Evolutionary conservation across 2,888 invertebrate species (phyloP).

Genomic region (Philopedon plagiatum): DNA sequence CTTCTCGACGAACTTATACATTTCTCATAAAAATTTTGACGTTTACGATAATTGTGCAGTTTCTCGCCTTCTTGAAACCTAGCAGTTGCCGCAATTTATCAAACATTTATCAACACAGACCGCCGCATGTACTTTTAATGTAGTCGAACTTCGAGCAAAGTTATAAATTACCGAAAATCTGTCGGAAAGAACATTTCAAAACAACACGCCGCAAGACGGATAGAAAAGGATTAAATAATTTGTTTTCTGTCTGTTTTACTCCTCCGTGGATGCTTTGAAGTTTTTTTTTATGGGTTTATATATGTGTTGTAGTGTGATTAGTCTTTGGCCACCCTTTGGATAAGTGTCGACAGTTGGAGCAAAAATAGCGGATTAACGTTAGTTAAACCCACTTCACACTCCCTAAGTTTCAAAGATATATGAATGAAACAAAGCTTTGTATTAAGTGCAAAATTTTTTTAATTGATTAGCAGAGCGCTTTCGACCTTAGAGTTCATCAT

Average conservation of each 20-base stretch:
- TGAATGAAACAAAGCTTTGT: too few species aligned
- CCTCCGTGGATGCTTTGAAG: slow-evolving; percentile 13
- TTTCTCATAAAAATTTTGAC: slow-evolving; percentile 30
- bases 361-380: not conserved
- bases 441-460: too few species aligned
- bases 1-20: not conserved
- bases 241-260: slow-evolving; percentile 46
- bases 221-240: slow-evolving; percentile 56
- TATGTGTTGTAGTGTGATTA: slow-evolving; percentile 25
- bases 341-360: not conserved
- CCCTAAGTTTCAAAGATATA: too few species aligned
- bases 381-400: too few species aligned
- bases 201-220: slow-evolving; percentile 51
- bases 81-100: slow-evolving; percentile 45
- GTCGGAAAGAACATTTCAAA: slow-evolving; percentile 57
- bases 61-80: slow-evolving; percentile 39
- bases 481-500: too few species aligned
- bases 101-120: slow-evolving; percentile 15
- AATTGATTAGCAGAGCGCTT: too few species aligned
- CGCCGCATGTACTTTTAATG: slow-evolving; percentile 21
- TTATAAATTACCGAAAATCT: slow-evolving; percentile 44
- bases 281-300: slow-evolving; percentile 19
- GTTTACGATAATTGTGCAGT: slow-evolving; percentile 48
- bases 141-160: slow-evolving; percentile 35
- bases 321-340: slow-evolving; percentile 35